Evolutionary conservation across 2,113 vertebrate genomes (phyloP), one percentile per base, ranked within the genome.

Genomic region (Stigmatopora nigra): DNA sequence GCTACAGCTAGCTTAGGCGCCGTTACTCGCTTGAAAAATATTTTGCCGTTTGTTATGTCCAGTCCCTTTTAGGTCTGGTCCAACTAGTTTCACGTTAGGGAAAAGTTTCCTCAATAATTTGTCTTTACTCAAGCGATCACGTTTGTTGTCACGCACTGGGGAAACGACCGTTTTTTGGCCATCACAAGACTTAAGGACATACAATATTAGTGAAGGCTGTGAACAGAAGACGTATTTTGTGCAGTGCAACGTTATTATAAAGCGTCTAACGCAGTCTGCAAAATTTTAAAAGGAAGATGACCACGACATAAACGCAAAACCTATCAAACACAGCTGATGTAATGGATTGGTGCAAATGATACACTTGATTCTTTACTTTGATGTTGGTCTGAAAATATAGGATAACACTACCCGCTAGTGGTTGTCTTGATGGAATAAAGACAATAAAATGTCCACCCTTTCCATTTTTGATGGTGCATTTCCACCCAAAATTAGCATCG

Each of bases 1-100:
- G 84, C 86, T 77, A 70, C 41, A 44, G 35, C 2, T 86, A 88
- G 86, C 86, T 45, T 45, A 20, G 13, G 36, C 3, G 85, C 85
- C 9, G 38, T 88, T 85, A 66, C 72, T 58, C 52, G 75, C 64
- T 65, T 19, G 60, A 62, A 61, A 51, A 68, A 70, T 76, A 61
- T 31, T 65, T 69, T 69, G 73, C 80, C 78, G 46, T 76, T 68
- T 63, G 67, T 31, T 16, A 73, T 10, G 46, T 0, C 15, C 57
- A 4, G 16, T 1, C 44, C 0, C 4, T 51, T 51, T 31, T 52
- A 59, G 61, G 11, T 36, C 61, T 62, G 51, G 46, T 49, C n/a
- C 55, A 20, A 59, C 51, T 15, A 55, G 69, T 5, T 25, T 1
- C 0, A 25, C 38, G 62, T 52, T 0, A 7, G 31, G 10, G 53